phyloP scores from a whole-genome alignment of 2,797 vertebrate genomes.

The Otolemur crassicaudatus region DNA sequence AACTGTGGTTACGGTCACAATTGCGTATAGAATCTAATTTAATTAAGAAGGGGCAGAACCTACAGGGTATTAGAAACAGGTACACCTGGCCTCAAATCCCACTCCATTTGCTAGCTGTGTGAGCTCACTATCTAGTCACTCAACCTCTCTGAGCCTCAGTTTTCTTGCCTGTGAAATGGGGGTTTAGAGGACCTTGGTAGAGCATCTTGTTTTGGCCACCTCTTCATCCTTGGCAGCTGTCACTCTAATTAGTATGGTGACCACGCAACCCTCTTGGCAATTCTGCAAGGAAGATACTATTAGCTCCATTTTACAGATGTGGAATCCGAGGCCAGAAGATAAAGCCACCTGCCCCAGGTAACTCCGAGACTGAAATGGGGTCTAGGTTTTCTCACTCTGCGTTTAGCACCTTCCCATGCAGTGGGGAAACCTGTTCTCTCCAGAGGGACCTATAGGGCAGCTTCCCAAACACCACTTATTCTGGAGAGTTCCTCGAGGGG shows the following conservation, averaged over 20 bases:
- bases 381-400: neutral
- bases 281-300: no score
- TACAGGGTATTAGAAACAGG: neutral
- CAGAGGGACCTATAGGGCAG: rapidly evolving
- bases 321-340: neutral
- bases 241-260: rapidly evolving
- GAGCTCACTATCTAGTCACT: neutral
- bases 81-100: neutral
- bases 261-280: rapidly evolving
- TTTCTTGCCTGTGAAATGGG: neutral
- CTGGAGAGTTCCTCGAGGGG: neutral
- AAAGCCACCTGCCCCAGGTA: neutral
- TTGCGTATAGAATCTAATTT: rapidly evolving
- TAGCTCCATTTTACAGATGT: rapidly evolving
- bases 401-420: neutral
- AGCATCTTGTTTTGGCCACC: neutral
- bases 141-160: neutral
- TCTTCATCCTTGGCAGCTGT: rapidly evolving
- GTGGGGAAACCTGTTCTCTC: neutral
- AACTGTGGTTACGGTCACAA: rapidly evolving
- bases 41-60: rapidly evolving
- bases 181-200: neutral
- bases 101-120: neutral
- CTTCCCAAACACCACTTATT: neutral
- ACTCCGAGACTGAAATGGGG: neutral